Percentiles rank a stretch among this genome's conserved stretches.
phyloP scores from a whole-genome alignment of 1,140 invertebrate genomes.

The Frieseomelitta varia region DNA sequence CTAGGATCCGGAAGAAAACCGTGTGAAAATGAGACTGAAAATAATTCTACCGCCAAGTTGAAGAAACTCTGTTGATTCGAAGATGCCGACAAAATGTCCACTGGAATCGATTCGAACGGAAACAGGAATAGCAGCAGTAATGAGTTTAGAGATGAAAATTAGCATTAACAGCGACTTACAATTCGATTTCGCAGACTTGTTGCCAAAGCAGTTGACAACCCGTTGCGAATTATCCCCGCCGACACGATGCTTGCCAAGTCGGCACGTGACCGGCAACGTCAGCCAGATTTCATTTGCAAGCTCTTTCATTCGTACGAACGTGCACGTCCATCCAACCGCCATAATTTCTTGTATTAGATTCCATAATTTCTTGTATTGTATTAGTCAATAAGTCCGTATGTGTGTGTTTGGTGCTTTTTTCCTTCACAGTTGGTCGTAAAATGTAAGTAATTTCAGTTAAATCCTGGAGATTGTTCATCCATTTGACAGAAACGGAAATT shows the following conservation, averaged over 20 bases:
- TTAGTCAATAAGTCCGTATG: too few relatives aligned
- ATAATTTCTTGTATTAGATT: not conserved
- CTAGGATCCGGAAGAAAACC: not conserved
- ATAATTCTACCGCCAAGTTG: not conserved
- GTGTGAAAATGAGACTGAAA: not conserved
- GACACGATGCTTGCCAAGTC: constrained; percentile 8
- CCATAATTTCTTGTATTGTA: not conserved
- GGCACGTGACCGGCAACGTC: not conserved
- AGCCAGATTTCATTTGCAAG: constrained; percentile 10
- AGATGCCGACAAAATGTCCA: not conserved
- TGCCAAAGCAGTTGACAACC: constrained; percentile 2
- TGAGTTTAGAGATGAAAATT: constrained; percentile 4
- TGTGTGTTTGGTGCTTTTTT: too few relatives aligned
- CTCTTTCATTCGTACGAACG: constrained; percentile 12
- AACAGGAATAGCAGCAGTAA: not conserved
- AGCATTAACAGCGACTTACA: constrained; percentile 6
- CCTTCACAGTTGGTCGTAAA: too few relatives aligned
- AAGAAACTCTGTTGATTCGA: not conserved
- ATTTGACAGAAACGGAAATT: too few relatives aligned
- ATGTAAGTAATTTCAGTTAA: too few relatives aligned
- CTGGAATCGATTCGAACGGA: not conserved
- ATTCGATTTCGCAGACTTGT: constrained; percentile 21
- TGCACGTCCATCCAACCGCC: not conserved
- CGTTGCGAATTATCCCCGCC: constrained; percentile 15
- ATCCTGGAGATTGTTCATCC: too few relatives aligned